A percentile compares a stretch with the other conserved stretches of the same genome.
Conservation (phyloP, 2,888 invertebrate genomes). For the Cantharis flavilabris region DNA sequence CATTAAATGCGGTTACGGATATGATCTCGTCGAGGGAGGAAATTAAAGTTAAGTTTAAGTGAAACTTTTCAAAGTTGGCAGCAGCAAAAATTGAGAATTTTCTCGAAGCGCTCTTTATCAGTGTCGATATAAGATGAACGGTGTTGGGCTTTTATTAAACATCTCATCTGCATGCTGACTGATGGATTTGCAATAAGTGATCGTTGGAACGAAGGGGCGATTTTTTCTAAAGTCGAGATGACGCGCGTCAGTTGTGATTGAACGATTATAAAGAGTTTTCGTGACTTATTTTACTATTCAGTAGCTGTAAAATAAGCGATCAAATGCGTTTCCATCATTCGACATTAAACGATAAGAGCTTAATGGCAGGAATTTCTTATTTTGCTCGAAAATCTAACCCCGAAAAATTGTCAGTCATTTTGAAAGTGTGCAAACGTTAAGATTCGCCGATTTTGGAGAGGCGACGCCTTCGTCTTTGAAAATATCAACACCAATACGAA, state of each 20-base stretch:
- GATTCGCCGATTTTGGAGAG: not conserved
- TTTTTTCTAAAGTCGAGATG: constrained; percentile 20
- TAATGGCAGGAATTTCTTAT: not conserved
- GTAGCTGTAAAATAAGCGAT: constrained; percentile 21
- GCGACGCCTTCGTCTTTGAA: constrained; percentile 8
- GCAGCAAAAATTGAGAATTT: constrained; percentile 11
- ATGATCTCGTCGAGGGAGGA: constrained; percentile 8
- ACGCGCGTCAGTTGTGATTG: constrained; percentile 32
- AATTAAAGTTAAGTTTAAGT: constrained; percentile 17
- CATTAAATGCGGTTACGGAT: constrained; percentile 16
- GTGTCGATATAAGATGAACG: constrained; percentile 28
- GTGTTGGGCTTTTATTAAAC: constrained; percentile 43
- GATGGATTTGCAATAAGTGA: constrained; percentile 45
- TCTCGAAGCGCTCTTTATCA: constrained; percentile 14
- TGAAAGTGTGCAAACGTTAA: not conserved
- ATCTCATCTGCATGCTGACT: constrained; percentile 46
- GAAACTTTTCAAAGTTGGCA: constrained; percentile 15
- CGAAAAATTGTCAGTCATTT: not conserved
- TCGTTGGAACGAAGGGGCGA: constrained; percentile 9
- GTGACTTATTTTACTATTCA: constrained; percentile 19
- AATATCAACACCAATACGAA: constrained; percentile 26
- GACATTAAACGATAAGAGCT: not conserved
- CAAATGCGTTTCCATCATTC: not conserved
- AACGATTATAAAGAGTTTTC: constrained; percentile 27
- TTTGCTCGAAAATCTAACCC: not conserved